Evolutionary conservation across 2,113 vertebrate species (phyloP).

Genomic region (Chaenocephalus aceratus): DNA sequence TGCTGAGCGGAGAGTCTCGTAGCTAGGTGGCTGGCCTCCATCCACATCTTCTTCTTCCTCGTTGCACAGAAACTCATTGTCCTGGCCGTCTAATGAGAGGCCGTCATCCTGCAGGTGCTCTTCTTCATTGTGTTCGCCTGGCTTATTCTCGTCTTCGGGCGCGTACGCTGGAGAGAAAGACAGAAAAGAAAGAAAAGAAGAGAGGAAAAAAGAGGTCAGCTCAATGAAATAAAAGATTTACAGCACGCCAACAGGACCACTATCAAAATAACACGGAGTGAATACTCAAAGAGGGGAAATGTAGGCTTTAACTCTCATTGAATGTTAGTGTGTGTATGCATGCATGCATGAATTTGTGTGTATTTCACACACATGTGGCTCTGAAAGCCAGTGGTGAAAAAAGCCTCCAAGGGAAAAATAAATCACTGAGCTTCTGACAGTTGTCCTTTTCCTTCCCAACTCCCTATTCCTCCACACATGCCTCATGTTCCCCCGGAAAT

Average conservation of each 20-base stretch:
- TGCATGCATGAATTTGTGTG: conserved; percentile 68
- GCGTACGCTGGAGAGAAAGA: conserved; percentile 89
- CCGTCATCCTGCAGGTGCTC: conserved; percentile 92
- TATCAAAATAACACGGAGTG: conserved; percentile 73
- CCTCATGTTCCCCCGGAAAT: conserved; percentile 79
- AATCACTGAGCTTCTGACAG: conserved; percentile 80
- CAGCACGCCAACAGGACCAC: conserved; percentile 69
- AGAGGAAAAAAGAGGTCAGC: conserved; percentile 70
- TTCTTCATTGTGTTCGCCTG: conserved; percentile 88
- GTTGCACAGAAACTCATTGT: conserved; percentile 91
- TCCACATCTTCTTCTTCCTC: conserved; percentile 94
- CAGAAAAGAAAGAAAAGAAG: conserved; percentile 28
- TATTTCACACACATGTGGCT: conserved; percentile 76
- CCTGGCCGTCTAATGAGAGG: conserved; percentile 92
- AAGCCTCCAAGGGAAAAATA: conserved; percentile 79
- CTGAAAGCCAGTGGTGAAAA: conserved; percentile 78
- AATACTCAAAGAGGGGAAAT: conserved; percentile 69
- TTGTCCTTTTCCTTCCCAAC: conserved; percentile 81
- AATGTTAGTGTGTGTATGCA: conserved; percentile 50
- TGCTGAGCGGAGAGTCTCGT: conserved; percentile 97
- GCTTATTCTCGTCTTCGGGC: conserved; percentile 98
- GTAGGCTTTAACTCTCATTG: conserved; percentile 72
- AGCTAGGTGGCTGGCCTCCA: conserved; percentile 88
- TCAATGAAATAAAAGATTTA: conserved; percentile 78
- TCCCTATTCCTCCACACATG: conserved; percentile 77